Evolutionary conservation across 2,113 vertebrate species (phyloP), one percentile per base, ranked within the genome.

Genomic region (Trematocara macrostoma): DNA sequence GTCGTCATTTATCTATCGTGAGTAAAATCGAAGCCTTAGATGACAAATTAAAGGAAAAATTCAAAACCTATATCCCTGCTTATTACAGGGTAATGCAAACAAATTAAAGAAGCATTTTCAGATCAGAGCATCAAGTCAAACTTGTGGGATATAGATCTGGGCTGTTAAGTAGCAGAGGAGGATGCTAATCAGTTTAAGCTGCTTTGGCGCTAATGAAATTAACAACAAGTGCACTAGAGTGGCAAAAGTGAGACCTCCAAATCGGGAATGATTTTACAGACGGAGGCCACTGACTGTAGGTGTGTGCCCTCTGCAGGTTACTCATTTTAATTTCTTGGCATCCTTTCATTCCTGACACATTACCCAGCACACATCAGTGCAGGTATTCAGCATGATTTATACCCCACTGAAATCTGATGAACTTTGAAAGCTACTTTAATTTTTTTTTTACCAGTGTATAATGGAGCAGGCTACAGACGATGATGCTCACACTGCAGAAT

Each of bases 121-220:
- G 2, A n/a, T 35, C 31, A n/a, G 57, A 0, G 31, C 16, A 35
- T 35, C 59, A 3, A 64, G 59, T 35, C n/a, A n/a, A 35, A 35
- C 59, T 11, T 35, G 5, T 64, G 16, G 31, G 3, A 64, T 35
- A 64, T 3, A 64, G 9, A 64, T 38, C 31, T 64, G 59, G 59
- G 16, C 31, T n/a, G 59, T 64, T 9, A 35, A 35, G 31, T 61
- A 64, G 59, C 31, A 4, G 31, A 64, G 59, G 59, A 64, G 16
- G 31, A 35, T 64, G 59, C 59, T 64, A n/a, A n/a, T 64, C 59
- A 11, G 31, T 64, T 38, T 64, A 64, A 38, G 59, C 34, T 64
- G 34, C 59, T 64, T 64, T 64, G 18, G 34, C 11, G 18, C 10
- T 64, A 64, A 64, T 38, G 34, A 64, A 64, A 64, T 64, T 64